Percentiles rank a stretch among this genome's conserved stretches.
These are phyloP conservation scores for Cryptocephalus primarius DNA, from an alignment of 2,888 invertebrate species.

Conservation along the genomic window DNA sequence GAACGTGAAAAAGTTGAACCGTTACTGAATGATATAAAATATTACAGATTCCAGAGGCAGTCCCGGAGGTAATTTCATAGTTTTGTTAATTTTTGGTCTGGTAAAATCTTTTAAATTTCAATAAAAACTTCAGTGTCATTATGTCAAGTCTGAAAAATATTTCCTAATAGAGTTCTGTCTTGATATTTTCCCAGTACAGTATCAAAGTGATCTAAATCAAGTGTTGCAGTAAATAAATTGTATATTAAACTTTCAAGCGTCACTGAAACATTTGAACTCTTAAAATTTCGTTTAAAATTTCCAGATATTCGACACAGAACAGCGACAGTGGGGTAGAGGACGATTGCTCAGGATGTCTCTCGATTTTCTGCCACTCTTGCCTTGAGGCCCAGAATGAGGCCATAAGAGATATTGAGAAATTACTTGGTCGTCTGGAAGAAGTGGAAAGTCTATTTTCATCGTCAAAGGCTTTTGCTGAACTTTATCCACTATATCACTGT, in stretches of 20 bases:
- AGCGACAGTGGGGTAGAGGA: constrained; percentile 32
- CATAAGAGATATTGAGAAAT: constrained; percentile 58
- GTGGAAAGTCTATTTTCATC: constrained; percentile 79
- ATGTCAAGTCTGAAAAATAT: too few species aligned
- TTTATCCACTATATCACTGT: constrained; percentile 60
- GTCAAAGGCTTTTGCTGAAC: constrained; percentile 62
- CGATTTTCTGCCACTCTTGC: constrained; percentile 61
- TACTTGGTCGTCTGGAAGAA: constrained; percentile 62
- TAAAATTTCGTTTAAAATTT: too few species aligned
- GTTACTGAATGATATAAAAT: constrained; percentile 63
- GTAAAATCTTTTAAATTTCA: too few species aligned
- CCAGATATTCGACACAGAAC: constrained; percentile 19
- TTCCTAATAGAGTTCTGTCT: too few species aligned
- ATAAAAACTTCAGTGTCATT: too few species aligned
- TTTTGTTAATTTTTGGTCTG: too few species aligned
- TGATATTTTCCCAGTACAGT: too few species aligned
- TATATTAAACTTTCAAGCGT: not conserved
- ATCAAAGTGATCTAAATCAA: too few species aligned
- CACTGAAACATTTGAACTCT: too few species aligned
- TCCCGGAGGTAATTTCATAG: constrained; percentile 11
- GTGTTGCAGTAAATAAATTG: too few species aligned
- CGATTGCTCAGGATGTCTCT: constrained; percentile 57
- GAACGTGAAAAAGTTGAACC: constrained; percentile 61
- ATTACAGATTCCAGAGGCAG: constrained; percentile 49
- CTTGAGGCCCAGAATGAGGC: constrained; percentile 63